Evolutionary conservation across 2,797 vertebrate genomes (phyloP).

Genomic region (Leucoraja ocellata): DNA sequence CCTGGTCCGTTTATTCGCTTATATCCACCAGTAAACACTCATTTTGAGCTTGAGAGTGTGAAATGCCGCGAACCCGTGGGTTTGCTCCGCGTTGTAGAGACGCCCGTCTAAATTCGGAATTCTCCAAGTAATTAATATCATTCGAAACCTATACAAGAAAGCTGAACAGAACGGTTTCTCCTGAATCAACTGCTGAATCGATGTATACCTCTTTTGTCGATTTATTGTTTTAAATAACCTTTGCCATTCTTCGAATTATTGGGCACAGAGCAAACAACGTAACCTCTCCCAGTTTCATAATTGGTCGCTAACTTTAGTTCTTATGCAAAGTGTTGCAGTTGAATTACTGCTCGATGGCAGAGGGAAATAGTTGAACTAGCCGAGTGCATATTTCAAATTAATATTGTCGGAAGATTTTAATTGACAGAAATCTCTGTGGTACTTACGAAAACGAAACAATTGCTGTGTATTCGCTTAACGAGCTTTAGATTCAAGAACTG

Average conservation of each 20-base stretch:
- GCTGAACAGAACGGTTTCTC: background rate
- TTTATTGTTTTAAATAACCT: background rate
- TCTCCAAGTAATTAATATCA: background rate
- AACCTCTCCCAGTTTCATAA: background rate
- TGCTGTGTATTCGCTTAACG: background rate
- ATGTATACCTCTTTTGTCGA: no score
- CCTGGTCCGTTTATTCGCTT: conserved; percentile 50
- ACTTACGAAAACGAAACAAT: no score
- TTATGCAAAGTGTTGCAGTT: background rate
- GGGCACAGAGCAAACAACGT: background rate
- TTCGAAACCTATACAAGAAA: background rate
- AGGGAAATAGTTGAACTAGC: background rate
- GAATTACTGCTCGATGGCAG: background rate
- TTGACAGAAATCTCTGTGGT: background rate
- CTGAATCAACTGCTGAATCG: background rate
- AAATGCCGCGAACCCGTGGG: background rate
- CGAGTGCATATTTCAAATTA: conserved; percentile 1
- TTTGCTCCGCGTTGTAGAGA: background rate
- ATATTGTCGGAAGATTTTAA: background rate
- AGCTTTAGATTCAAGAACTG: background rate
- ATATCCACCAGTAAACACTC: conserved; percentile 49
- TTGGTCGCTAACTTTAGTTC: background rate
- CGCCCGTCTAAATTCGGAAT: background rate
- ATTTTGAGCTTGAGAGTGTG: background rate
- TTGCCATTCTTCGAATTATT: background rate